These are phyloP conservation scores for Xiphias gladius DNA, from an alignment of 2,113 vertebrate species.

Conservation along the genomic window DNA sequence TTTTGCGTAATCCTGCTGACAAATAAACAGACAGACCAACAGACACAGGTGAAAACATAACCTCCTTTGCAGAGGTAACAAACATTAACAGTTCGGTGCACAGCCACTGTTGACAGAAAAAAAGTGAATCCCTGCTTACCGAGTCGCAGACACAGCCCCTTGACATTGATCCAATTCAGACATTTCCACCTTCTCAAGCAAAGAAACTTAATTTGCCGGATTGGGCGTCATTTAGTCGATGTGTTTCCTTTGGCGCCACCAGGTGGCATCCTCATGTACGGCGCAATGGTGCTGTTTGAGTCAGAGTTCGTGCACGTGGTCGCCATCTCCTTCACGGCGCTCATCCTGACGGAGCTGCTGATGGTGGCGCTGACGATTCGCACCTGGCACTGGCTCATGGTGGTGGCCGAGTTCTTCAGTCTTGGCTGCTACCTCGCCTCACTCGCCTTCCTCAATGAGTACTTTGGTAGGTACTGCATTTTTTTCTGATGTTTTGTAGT, in stretches of 20 bases:
- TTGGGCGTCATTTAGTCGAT: neutral
- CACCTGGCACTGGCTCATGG: slow-evolving; percentile 99
- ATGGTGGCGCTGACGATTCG: slow-evolving; percentile 97
- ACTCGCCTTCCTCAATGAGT: slow-evolving; percentile 96
- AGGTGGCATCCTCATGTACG: slow-evolving; percentile 98
- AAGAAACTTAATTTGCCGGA: no score
- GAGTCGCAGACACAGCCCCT: no score
- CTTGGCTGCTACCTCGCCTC: slow-evolving; percentile 96
- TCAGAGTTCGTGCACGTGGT: slow-evolving; percentile 98
- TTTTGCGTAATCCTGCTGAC: no score
- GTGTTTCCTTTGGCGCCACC: slow-evolving; percentile 55
- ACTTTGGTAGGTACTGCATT: slow-evolving; percentile 89
- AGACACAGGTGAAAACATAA: no score
- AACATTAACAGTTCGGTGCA: no score
- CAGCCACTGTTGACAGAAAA: no score
- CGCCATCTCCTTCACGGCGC: slow-evolving; percentile 98
- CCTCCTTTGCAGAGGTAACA: no score
- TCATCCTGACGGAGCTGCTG: slow-evolving; percentile 95
- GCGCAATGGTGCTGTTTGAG: slow-evolving; percentile 95
- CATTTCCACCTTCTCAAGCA: no score
- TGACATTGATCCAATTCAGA: neutral
- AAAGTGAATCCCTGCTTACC: no score
- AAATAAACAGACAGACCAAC: no score
- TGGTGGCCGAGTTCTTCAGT: slow-evolving; percentile 94
- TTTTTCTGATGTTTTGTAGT: neutral